phyloP scores from a whole-genome alignment of 1,140 invertebrate species.

The Prorops nasuta region DNA sequence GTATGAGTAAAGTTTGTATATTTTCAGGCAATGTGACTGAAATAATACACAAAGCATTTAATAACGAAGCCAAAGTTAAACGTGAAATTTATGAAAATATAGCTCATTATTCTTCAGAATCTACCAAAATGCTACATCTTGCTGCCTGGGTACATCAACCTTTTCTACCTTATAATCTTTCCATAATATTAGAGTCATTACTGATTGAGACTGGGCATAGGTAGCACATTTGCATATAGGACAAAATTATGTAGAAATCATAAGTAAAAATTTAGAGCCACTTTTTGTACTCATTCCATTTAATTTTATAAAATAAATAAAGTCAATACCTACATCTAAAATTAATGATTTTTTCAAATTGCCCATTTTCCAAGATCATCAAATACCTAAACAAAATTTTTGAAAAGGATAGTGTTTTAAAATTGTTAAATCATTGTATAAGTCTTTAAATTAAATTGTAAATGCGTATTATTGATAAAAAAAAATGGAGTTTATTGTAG shows the following conservation, averaged over 20 bases:
- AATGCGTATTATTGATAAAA: too few relatives aligned
- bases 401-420: too few relatives aligned
- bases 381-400: too few relatives aligned
- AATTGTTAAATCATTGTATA: too few relatives aligned
- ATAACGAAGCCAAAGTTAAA: slow-evolving; percentile 30
- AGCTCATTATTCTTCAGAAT: slow-evolving; percentile 32
- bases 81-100: slow-evolving; percentile 37
- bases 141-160: slow-evolving; percentile 41
- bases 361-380: too few relatives aligned
- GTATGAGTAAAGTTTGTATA: not conserved
- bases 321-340: not conserved
- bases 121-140: slow-evolving; percentile 37
- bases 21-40: slow-evolving; percentile 26
- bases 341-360: too few relatives aligned
- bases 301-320: slow-evolving; percentile 1
- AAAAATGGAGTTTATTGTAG: too few relatives aligned
- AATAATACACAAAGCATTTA: slow-evolving; percentile 32
- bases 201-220: slow-evolving; percentile 39
- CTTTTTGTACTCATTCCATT: not conserved
- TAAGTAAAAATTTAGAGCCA: slow-evolving; percentile 1
- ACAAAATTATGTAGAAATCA: slow-evolving; percentile 9
- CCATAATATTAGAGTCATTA: slow-evolving; percentile 32
- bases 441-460: too few relatives aligned
- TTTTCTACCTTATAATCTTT: slow-evolving; percentile 27
- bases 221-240: too few relatives aligned